Evolutionary conservation across 2,888 invertebrate species (phyloP), one percentile per base, ranked within the genome.

Genomic region (Drosophila subsilvestris): DNA sequence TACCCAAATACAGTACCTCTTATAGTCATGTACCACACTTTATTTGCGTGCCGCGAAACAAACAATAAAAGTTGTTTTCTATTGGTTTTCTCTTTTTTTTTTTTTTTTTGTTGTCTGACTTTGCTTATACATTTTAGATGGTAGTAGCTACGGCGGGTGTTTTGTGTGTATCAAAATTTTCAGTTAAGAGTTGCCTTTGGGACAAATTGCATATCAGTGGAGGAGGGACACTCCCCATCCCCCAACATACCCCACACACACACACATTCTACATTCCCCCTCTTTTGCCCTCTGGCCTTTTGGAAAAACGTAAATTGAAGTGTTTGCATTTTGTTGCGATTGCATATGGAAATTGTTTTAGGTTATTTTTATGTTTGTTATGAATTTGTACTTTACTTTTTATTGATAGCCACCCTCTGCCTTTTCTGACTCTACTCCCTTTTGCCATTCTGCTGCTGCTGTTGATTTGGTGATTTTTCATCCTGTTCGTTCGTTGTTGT

Each of bases 331-430:
- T 65, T 69, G 47, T 25, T 53, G 62, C 63, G 37, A 37, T 59
- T 50, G 65, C 27, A 51, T 50, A 65, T 74, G 65, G 78, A 80
- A 65, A 57, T 42, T 65, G 56, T 67, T 67, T 66, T 56, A 18
- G 44, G 63, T 63, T 62, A 62, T 62, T 62, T 62, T 74, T 76
- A 59, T 70, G 63, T 81, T 63, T 63, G 48, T 62, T 73, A 80
- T 80, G 76, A 74, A 70, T 80, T 76, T 80, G 85, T 77, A 81
- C 79, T 80, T 84, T 81, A 54, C 73, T 73, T 81, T 81, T 73
- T 85, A 85, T 85, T 79, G 82, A 81, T 75, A 75, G 62, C 65
- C 67, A 22, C 45, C 59, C 45, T 17, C 20, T 32, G n/a, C 42
- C 44, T 44, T 8, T 29, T 58, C 32, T 17, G 9, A 17, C 55